phyloP scores from a whole-genome alignment of 2,888 invertebrate genomes.

The Busseola fusca region DNA sequence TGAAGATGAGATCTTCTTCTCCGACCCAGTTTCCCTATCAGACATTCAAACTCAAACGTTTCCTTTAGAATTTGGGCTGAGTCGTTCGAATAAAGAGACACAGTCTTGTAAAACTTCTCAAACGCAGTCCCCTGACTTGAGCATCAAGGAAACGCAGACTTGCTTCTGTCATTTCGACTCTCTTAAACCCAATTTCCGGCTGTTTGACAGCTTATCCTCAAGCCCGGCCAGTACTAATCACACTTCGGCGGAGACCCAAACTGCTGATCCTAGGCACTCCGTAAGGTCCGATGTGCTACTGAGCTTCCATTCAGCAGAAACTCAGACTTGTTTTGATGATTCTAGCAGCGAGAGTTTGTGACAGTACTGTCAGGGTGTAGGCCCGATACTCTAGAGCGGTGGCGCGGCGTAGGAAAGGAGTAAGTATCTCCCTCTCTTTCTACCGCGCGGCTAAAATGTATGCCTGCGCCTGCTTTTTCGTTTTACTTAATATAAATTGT shows the following conservation, averaged over 20 bases:
- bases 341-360: conserved; percentile 65
- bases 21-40: conserved; percentile 78
- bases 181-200: conserved; percentile 68
- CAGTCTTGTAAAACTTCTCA: conserved; percentile 69
- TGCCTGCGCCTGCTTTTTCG: no score
- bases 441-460: no score
- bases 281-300: conserved; percentile 73
- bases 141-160: conserved; percentile 83
- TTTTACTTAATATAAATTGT: no score
- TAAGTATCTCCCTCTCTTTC: no score
- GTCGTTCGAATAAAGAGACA: conserved; percentile 77
- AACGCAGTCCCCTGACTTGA: conserved; percentile 76
- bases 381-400: not conserved
- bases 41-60: conserved; percentile 85
- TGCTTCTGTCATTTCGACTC: conserved; percentile 78
- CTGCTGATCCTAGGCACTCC: conserved; percentile 64
- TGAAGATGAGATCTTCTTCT: conserved; percentile 81
- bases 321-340: conserved; percentile 79
- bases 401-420: no score
- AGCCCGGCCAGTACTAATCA: conserved; percentile 71
- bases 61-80: conserved; percentile 78
- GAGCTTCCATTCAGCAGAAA: conserved; percentile 76
- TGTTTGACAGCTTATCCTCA: conserved; percentile 74
- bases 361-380: conserved; percentile 39
- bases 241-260: conserved; percentile 81